Evolutionary conservation across 92 coral and sea anemone species (phyloP), one percentile per base, ranked within the genome.

Genomic region (Epizoanthus rinbou): DNA sequence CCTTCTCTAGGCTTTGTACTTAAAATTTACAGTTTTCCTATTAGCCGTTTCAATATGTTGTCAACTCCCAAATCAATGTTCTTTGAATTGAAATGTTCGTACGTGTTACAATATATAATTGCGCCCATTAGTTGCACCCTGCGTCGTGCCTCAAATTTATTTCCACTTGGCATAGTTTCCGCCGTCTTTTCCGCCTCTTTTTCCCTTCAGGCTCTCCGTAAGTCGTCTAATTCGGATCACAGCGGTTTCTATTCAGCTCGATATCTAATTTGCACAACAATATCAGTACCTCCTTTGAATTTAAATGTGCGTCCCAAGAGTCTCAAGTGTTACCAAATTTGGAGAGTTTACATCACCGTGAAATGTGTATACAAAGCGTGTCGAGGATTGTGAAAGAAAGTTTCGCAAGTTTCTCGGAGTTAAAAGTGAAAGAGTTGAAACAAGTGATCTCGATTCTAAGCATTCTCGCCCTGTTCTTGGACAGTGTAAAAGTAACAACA

Each of bases 241-340:
- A 50, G 54, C 54, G 15, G 54, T 50, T 50, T 15, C 54, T 50
- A 15, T 50, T 10, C 3, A 13, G 0, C 14, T 2, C 9, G 54
- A 50, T 9, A 50, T 50, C 14, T 50, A 33, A 78, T 78, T 78
- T 78, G 54, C 82, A 78, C 65, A 60, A 78, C 82, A 78, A 78
- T 78, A 24, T 43, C 71, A 0, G 23, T 14, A 16, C 23, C 82
- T 78, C 7, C 60, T 78, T 78, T 78, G 82, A 62, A 78, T 76
- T 76, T 33, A 25, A n/a, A 58, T 57, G 17, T 21, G 17, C 10
- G 69, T 21, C 54, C 43, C 43, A 17, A 0, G 45, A 33, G 13
- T 9, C 25, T 45, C 54, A 37, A 71, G 75, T 21, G 50, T 6
- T 41, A 62, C 82, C 82, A 78, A 78, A 78, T 78, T 78, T 78